Evolutionary conservation across 2,113 vertebrate genomes (phyloP), one percentile per base, ranked within the genome.

Genomic region (Tetraodon nigroviridis): DNA sequence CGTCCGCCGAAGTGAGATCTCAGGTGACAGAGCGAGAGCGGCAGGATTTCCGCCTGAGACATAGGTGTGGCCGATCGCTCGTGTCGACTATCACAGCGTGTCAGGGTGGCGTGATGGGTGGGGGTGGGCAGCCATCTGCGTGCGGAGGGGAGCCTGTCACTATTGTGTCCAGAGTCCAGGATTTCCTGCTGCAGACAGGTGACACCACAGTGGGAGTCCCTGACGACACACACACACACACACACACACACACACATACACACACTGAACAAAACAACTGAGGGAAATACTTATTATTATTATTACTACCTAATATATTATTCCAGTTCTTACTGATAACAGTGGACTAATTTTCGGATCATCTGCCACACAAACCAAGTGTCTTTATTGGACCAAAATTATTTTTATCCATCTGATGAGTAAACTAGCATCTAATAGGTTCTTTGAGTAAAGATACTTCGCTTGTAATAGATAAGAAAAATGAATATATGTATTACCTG

Each of bases 131-230:
- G 91, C 92, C 80, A 91, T 91, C 89, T 88, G 92, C 75, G 88
- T 92, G 90, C 92, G 92, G 93, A 95, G 91, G 92, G 83, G 73
- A 84, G 91, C 89, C 91, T 95, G 93, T 96, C 94, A 94, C 93
- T 93, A 93, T 90, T 90, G 85, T 77, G 82, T 90, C 90, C 87
- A 77, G 72, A 86, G 50, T 88, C 91, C 91, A 92, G 89, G 57
- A 81, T 83, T 81, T 82, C 85, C 89, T 93, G 91, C 92, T 90
- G 90, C 84, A 91, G 94, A 95, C 94, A 95, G 94, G 92, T 96
- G 94, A 94, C 89, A 92, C 92, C 91, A 87, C 90, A 90, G 91
- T 90, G 75, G 91, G 91, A 91, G 89, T 86, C 89, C 79, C 83
- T 64, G 64, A 68, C 75, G 55, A 64, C 66, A 69, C 75, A 60